Base-by-base conservation (phyloP, 2,113 vertebrate species). In the Epinephelus fuscoguttatus region DNA sequence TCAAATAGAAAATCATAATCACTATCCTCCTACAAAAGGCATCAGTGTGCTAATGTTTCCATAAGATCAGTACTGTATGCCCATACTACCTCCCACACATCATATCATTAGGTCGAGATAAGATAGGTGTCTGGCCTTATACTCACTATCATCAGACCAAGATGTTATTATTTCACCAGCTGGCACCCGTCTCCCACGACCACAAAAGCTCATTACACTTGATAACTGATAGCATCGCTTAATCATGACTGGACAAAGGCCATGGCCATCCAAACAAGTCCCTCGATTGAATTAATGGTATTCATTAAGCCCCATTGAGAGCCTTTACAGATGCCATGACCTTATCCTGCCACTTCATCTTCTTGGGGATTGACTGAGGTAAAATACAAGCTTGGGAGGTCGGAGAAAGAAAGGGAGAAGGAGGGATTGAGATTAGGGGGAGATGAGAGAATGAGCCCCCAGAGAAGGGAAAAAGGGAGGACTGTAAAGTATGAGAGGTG, bases 171-270 rank as follows among this genome's bases (percentile, higher is more conserved):
- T 89, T 89, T 87, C 86, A 80, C 73, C 73, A 71, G 86, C 82
- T 40, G 59, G 72, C 57, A n/a, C 60, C 74, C 1, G 45, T 87
- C 87, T 91, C 85, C 88, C 85, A 76, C 70, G 6, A 89, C 76
- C 83, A 91, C 86, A 85, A 92, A 92, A 90, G 91, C 94, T 93
- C 90, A 94, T 94, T 95, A 94, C 87, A n/a, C 93, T 91, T 93
- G 93, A 94, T 94, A 93, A 94, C 89, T 93, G 92, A 95, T 94
- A 92, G 82, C 81, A 94, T 93, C 85, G 40, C 88, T 93, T 95
- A 90, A 94, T 94, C 90, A 90, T 87, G 90, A 81, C 92, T 85
- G 89, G 91, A 94, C 87, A 95, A 94, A 94, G 91, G 90, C 91
- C 87, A 90, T 17, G 73, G 81, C 84, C 89, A 78, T 92, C 90